Conservation (phyloP, 1,140 invertebrate genomes). For the Drosophila tsacasi region DNA sequence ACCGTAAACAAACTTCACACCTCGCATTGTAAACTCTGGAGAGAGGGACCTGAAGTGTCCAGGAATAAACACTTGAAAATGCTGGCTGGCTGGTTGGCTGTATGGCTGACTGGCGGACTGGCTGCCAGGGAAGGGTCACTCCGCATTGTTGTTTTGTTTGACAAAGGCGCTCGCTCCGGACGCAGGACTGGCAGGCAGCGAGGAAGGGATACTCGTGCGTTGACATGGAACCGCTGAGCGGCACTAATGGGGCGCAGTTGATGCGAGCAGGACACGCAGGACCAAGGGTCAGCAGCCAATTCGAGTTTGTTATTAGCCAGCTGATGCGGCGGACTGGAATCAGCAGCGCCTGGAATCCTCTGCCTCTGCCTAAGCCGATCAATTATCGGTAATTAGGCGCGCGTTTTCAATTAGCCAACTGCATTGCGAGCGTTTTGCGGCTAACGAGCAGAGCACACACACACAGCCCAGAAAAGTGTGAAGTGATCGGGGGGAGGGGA, state of each 20-base stretch:
- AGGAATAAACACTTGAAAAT: constrained; percentile 79
- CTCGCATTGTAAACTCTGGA: constrained; percentile 60
- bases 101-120: constrained; percentile 4
- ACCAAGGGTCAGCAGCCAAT: constrained; percentile 27
- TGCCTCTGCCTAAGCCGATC: constrained; percentile 54
- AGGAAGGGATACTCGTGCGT: constrained; percentile 13
- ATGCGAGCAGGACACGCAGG: constrained; percentile 29
- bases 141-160: constrained; percentile 62
- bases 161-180: constrained; percentile 45
- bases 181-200: constrained; percentile 12
- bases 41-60: constrained; percentile 67
- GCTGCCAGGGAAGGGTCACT: constrained; percentile 23
- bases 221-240: constrained; percentile 38
- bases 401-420: constrained; percentile 67
- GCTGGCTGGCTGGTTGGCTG: constrained; percentile 29
- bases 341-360: constrained; percentile 1
- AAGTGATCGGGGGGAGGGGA: constrained; percentile 32
- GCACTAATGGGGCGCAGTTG: constrained; percentile 57
- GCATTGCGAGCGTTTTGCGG: constrained; percentile 49
- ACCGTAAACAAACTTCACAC: constrained; percentile 83
- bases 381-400: constrained; percentile 67
- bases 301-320: constrained; percentile 35
- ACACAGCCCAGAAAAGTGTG: constrained; percentile 53
- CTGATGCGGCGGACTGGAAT: constrained; percentile 22
- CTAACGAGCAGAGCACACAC: constrained; percentile 44